phyloP scores from a whole-genome alignment of 92 coral and sea anemone genomes.

The Epizoanthus scotinus region DNA sequence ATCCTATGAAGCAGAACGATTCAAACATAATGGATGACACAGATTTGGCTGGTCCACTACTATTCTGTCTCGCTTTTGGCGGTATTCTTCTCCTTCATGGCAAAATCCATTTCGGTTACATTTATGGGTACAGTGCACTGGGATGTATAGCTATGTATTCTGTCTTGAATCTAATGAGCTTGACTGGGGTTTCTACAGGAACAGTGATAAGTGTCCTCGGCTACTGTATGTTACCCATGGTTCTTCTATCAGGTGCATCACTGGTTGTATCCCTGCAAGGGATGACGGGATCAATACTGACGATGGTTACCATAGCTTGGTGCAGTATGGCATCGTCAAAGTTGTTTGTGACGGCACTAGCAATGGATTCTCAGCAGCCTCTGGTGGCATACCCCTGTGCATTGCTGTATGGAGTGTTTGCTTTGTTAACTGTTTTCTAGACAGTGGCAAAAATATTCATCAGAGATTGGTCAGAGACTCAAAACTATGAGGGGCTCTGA shows the following conservation, averaged over 20 bases:
- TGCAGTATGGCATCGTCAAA: constrained; percentile 96
- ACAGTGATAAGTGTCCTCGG: constrained; percentile 92
- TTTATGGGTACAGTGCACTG: constrained; percentile 88
- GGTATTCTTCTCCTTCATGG: constrained; percentile 92
- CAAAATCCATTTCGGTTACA: constrained; percentile 91
- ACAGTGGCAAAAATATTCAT: too few relatives aligned
- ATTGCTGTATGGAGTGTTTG: constrained; percentile 91
- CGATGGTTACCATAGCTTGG: constrained; percentile 88
- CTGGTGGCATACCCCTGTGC: constrained; percentile 99
- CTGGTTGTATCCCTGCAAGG: constrained; percentile 86
- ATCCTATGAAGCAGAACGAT: constrained; percentile 85
- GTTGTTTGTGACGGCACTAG: constrained; percentile 89
- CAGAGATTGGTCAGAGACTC: neutral
- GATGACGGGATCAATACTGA: constrained; percentile 71
- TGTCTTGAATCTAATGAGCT: constrained; percentile 93
- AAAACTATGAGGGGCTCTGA: too few relatives aligned
- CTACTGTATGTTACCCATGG: constrained; percentile 95
- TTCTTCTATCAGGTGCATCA: constrained; percentile 69
- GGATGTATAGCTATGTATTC: constrained; percentile 90
- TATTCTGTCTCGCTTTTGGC: constrained; percentile 96
- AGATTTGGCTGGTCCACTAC: constrained; percentile 94
- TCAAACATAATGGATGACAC: constrained; percentile 97
- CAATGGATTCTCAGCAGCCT: constrained; percentile 96
- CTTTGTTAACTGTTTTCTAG: constrained; percentile 89
- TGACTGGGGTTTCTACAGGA: constrained; percentile 93